Evolutionary conservation across 2,888 invertebrate species (phyloP).

Genomic region (Tridacna gigas): DNA sequence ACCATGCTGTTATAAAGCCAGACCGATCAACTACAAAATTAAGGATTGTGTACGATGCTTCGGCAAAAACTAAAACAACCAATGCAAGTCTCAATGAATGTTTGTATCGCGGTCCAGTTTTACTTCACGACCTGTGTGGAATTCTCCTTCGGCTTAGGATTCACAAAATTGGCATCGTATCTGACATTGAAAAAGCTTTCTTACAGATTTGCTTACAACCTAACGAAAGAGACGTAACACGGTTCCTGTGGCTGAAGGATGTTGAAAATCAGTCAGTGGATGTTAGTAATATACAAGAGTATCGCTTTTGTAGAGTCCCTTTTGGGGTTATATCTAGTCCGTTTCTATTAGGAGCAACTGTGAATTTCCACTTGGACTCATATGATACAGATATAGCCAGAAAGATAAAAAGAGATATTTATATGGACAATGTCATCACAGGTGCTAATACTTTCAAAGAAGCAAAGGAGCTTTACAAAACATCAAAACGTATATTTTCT

Average conservation of each 20-base stretch:
- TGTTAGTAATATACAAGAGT: slow-evolving; percentile 27
- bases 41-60: slow-evolving; percentile 39
- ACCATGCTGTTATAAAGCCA: slow-evolving; percentile 42
- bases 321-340: slow-evolving; percentile 35
- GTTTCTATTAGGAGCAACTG: slow-evolving; percentile 27
- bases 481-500: slow-evolving; percentile 14
- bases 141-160: slow-evolving; percentile 43
- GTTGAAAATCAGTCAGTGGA: not conserved
- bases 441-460: not conserved
- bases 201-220: slow-evolving; percentile 34
- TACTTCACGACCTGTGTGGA: slow-evolving; percentile 39
- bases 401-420: slow-evolving; percentile 25
- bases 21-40: slow-evolving; percentile 34
- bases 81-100: slow-evolving; percentile 44
- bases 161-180: slow-evolving; percentile 26
- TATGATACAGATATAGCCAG: slow-evolving; percentile 2
- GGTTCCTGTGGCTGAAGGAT: slow-evolving; percentile 50
- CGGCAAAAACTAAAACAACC: slow-evolving; percentile 21
- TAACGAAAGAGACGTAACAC: slow-evolving; percentile 37
- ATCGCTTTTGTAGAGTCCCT: slow-evolving; percentile 14
- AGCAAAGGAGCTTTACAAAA: slow-evolving; percentile 1
- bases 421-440: slow-evolving; percentile 32
- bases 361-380: slow-evolving; percentile 17
- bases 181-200: slow-evolving; percentile 54
- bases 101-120: slow-evolving; percentile 39